Evolutionary conservation across 2,797 vertebrate genomes (phyloP).

Genomic region (Pangasius mekongensis): DNA sequence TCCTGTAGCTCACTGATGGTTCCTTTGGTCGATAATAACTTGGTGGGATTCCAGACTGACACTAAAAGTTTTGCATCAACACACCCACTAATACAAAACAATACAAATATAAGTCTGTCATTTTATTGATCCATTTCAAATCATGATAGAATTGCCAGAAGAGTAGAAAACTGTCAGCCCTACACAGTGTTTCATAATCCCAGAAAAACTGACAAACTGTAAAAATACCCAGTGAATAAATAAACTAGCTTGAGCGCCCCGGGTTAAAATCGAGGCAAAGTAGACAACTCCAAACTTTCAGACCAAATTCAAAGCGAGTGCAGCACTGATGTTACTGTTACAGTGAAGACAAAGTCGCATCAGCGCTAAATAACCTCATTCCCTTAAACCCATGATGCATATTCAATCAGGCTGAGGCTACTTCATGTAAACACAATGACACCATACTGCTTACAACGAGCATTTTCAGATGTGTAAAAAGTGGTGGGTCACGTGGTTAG

Average conservation of each 20-base stretch:
- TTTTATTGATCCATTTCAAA: conserved; percentile 31
- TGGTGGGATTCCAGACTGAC: background rate
- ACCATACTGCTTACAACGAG: conserved; percentile 32
- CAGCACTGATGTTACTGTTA: background rate
- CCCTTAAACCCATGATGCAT: conserved; percentile 3
- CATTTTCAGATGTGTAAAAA: conserved; percentile 43
- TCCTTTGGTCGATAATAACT: background rate
- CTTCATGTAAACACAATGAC: conserved; percentile 48
- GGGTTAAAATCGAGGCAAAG: conserved; percentile 31
- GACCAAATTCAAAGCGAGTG: conserved; percentile 20
- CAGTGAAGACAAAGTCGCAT: background rate
- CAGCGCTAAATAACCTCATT: conserved; percentile 26
- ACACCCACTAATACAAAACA: background rate
- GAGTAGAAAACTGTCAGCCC: conserved; percentile 30
- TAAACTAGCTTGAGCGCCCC: conserved; percentile 8
- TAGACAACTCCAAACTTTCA: conserved; percentile 17
- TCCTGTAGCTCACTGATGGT: background rate
- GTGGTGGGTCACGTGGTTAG: conserved; percentile 25
- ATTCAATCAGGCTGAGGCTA: conserved; percentile 33
- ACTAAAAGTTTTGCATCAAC: background rate
- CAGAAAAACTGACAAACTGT: conserved; percentile 30
- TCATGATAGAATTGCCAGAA: conserved; percentile 32
- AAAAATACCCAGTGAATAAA: conserved; percentile 49
- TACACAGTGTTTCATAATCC: conserved; percentile 31
- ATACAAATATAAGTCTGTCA: conserved; percentile 23